A percentile compares a stretch with the other conserved stretches of the same genome.
Evolutionary conservation across 2,113 vertebrate genomes (phyloP).

Genomic region (Nerophis lumbriciformis): DNA sequence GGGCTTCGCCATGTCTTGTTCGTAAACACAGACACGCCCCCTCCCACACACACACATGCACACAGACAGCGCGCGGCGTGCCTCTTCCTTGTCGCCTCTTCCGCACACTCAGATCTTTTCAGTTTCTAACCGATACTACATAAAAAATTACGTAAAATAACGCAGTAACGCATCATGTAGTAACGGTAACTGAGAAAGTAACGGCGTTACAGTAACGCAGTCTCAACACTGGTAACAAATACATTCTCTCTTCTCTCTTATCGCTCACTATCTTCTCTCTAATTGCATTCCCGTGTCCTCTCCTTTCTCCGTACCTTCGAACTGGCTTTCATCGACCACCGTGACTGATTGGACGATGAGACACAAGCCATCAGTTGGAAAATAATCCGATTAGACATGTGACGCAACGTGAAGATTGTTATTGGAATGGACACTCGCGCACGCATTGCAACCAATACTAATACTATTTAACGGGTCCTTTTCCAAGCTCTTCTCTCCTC

Average conservation of each 20-base stretch:
- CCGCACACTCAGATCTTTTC: no score
- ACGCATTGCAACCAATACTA: constrained; percentile 41
- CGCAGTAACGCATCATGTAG: no score
- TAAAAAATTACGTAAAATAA: no score
- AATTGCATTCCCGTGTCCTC: constrained; percentile 17
- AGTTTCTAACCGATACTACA: no score
- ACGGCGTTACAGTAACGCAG: no score
- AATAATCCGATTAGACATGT: constrained; percentile 64
- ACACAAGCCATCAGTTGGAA: constrained; percentile 64
- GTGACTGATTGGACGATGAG: constrained; percentile 64
- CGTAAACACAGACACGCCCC: no score
- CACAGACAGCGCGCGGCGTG: no score
- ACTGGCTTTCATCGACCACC: constrained; percentile 47
- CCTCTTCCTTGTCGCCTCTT: no score
- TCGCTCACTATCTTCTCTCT: constrained; percentile 58
- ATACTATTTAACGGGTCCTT: constrained; percentile 65
- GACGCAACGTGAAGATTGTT: constrained; percentile 62
- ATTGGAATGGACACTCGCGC: constrained; percentile 35
- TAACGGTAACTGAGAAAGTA: no score
- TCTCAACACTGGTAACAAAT: no score
- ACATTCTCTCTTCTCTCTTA: constrained; percentile 38
- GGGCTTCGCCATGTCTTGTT: no score
- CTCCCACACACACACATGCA: no score
- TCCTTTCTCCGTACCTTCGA: constrained; percentile 22
- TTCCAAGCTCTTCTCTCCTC: constrained; percentile 14